Evolutionary conservation across 2,888 invertebrate species (phyloP), one percentile per base, ranked within the genome.

Genomic region (Serrognathus titanus): DNA sequence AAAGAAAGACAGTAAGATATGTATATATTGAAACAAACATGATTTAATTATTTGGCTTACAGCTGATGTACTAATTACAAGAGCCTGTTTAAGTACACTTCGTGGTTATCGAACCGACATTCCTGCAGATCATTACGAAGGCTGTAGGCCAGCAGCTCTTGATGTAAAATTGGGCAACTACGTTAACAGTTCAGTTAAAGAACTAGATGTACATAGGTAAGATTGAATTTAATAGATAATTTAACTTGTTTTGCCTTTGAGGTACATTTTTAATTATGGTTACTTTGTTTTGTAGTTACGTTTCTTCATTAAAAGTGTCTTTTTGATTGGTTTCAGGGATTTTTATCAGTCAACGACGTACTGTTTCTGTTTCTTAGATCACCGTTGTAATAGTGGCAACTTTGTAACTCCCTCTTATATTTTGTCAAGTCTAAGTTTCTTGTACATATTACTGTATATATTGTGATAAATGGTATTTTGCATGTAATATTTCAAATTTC

Each of bases 361-460:
- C 84, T 95, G 94, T 75, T 93, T 94, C 76, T 95, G 94, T 74
- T 93, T 92, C 74, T 86, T 94, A 63, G 94, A 94, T 75, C 90
- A 94, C 72, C 84, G 94, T 69, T 94, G 94, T 76, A 95, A 95
- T 70, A 63, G 64, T 48, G 70, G 69, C 24, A 31, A 31, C 6
- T 31, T 31, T 31, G 4, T 7, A 31, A 31, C 24, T 2, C 24
- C 24, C 6, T 31, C 24, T 31, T 31, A 7, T 31, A 31, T 31
- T 31, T 31, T 31, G 24, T 31, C 7, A 31, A 31, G 24, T 31
- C 7, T 31, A 7, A 31, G 24, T 31, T 31, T 31, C 24, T 31
- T 31, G 24, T 31, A 31, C 24, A 31, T 31, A 31, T 31, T 31
- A 31, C 24, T 31, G 24, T 31, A 31, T 31, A 31, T 31, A 31